Conservation (phyloP, 2,797 vertebrate genomes). For the Ataeniobius toweri region DNA sequence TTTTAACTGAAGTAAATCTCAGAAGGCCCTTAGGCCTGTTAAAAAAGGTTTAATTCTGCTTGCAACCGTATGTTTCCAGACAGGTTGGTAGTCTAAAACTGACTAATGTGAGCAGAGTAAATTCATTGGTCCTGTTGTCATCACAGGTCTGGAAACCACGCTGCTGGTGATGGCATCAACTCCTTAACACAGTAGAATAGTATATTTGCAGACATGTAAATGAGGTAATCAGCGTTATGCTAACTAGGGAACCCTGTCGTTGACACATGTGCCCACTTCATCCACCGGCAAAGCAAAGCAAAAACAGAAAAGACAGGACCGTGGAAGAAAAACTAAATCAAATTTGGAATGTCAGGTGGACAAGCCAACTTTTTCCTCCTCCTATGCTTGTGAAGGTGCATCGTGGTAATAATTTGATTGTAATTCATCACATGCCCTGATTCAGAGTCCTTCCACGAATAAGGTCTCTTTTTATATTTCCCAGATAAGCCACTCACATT, state of each 20-base stretch:
- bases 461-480: conserved; percentile 64
- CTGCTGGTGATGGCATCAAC: conserved; percentile 84
- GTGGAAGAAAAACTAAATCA: conserved; percentile 59
- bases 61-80: conserved; percentile 50
- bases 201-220: conserved; percentile 86
- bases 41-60: conserved; percentile 41
- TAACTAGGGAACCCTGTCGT: conserved; percentile 77
- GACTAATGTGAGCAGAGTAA: conserved; percentile 70
- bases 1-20: conserved; percentile 47
- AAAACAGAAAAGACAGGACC: conserved; percentile 60
- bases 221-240: conserved; percentile 84
- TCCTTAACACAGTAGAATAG: conserved; percentile 80
- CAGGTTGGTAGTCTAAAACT: conserved; percentile 54
- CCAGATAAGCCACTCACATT: conserved; percentile 71
- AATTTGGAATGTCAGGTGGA: conserved; percentile 80
- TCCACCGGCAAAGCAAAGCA: conserved; percentile 68
- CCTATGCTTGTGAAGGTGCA: conserved; percentile 66
- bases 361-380: conserved; percentile 52
- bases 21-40: conserved; percentile 42
- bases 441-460: conserved; percentile 64
- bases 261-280: conserved; percentile 70
- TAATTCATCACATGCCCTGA: conserved; percentile 79
- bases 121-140: conserved; percentile 78
- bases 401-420: conserved; percentile 76
- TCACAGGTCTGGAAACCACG: conserved; percentile 76